A percentile compares a stretch with the other conserved stretches of the same genome.
Evolutionary conservation across 2,797 vertebrate genomes (phyloP).

Genomic region (Pteropus rufus): DNA sequence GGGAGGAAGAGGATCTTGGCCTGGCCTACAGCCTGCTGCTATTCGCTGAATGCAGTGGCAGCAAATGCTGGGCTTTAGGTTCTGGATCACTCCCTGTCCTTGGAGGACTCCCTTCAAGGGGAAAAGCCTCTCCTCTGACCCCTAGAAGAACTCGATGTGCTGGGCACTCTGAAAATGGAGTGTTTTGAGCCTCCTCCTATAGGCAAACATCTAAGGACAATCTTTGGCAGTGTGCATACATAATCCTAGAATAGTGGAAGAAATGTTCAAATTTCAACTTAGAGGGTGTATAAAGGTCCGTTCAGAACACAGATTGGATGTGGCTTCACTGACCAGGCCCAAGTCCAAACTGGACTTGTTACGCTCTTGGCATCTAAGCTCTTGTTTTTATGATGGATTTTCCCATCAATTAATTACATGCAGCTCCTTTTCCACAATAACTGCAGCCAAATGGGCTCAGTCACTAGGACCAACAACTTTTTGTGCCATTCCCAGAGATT

Average conservation of each 20-base stretch:
- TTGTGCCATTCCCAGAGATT: slow-evolving; percentile 12
- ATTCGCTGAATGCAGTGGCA: not conserved
- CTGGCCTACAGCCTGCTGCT: not conserved
- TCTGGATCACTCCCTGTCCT: not conserved
- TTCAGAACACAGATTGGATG: not conserved
- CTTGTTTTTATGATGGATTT: not conserved
- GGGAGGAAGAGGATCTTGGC: not conserved
- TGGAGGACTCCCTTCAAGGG: not conserved
- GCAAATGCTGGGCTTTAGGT: not conserved
- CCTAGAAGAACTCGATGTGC: not conserved
- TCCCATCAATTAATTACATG: not conserved
- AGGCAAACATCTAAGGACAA: not conserved
- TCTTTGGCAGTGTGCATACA: not conserved
- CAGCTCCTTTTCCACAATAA: not conserved
- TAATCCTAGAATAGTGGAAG: not conserved
- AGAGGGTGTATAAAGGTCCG: not conserved
- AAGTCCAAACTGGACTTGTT: not conserved
- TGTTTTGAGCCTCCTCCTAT: not conserved
- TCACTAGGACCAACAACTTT: slow-evolving; percentile 8
- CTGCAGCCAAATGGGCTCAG: slow-evolving; percentile 20
- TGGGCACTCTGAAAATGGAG: not conserved
- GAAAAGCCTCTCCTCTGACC: not conserved
- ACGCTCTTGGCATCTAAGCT: not conserved
- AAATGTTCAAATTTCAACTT: not conserved
- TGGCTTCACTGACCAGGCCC: not conserved